A percentile compares a stretch with the other conserved stretches of the same genome.
Evolutionary conservation across 2,113 vertebrate genomes (phyloP).

Genomic region (Euleptes europaea): DNA sequence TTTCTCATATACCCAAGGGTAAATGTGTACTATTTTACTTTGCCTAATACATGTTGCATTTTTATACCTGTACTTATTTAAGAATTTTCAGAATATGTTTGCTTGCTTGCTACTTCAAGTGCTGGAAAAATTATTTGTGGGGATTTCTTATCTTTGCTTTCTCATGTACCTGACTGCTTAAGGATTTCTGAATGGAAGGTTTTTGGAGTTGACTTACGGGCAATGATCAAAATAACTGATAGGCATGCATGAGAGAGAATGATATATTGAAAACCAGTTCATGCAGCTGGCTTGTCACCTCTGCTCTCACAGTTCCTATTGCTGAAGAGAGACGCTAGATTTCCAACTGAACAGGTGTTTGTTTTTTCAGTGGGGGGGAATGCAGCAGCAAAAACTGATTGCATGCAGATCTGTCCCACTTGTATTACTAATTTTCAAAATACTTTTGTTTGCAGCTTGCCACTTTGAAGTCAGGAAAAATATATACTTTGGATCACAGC

Average conservation of each 20-base stretch:
- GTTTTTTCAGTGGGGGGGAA: not conserved
- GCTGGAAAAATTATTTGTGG: conserved; percentile 38
- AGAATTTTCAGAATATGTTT: conserved; percentile 42
- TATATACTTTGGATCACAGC: not conserved
- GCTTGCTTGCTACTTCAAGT: conserved; percentile 50
- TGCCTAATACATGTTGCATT: conserved; percentile 30
- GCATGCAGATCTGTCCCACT: not conserved
- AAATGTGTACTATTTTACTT: conserved; percentile 59
- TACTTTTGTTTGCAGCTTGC: conserved; percentile 52
- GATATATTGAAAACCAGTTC: not conserved
- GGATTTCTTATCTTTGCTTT: conserved; percentile 50
- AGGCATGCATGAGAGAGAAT: not conserved
- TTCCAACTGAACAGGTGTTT: not conserved
- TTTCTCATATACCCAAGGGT: conserved; percentile 44
- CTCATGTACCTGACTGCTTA: conserved; percentile 42
- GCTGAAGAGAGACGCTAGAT: not conserved
- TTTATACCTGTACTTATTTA: conserved; percentile 27
- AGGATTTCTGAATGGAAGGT: conserved; percentile 50
- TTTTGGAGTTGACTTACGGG: conserved; percentile 36
- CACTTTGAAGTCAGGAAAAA: conserved; percentile 55
- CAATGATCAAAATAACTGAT: not conserved
- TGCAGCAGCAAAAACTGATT: not conserved
- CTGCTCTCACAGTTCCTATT: not conserved
- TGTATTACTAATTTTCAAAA: conserved; percentile 26
- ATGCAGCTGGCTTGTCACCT: not conserved